Percentiles rank a stretch among this genome's conserved stretches.
Evolutionary conservation across 2,888 invertebrate genomes (phyloP).

Genomic region (Anthrax anthrax): DNA sequence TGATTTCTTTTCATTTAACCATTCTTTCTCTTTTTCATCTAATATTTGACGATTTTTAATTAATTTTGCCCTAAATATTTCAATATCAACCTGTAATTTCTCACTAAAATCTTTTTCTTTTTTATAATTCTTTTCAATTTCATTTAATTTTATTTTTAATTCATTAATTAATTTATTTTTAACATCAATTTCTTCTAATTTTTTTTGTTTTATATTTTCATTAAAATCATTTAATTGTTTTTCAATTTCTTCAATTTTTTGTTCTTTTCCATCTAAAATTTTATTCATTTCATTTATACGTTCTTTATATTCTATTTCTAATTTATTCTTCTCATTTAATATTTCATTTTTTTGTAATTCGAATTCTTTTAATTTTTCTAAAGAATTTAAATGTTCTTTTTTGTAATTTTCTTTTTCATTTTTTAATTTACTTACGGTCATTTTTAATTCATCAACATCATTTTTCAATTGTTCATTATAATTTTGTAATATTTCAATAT

Average conservation of each 20-base stretch:
- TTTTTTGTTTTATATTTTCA: neutral
- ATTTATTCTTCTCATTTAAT: constrained; percentile 10
- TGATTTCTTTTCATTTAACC: constrained; percentile 21
- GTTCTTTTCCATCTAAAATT: constrained; percentile 5
- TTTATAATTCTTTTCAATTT: constrained; percentile 2
- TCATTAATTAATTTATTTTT: neutral
- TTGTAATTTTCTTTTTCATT: constrained; percentile 15
- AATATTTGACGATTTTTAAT: constrained; percentile 15
- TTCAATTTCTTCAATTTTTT: neutral
- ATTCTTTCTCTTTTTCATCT: constrained; percentile 15
- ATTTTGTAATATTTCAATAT: constrained; percentile 13
- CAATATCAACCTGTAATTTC: constrained; percentile 21
- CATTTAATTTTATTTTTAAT: constrained; percentile 3
- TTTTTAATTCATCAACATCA: constrained; percentile 15
- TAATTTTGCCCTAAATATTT: constrained; percentile 29
- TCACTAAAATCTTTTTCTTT: constrained; percentile 11
- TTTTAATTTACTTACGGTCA: constrained; percentile 11
- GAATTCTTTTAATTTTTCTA: constrained; percentile 14
- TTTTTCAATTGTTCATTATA: constrained; percentile 11
- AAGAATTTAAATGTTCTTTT: constrained; percentile 13
- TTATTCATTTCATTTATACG: constrained; percentile 14
- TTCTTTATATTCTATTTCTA: constrained; percentile 11
- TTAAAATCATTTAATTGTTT: neutral
- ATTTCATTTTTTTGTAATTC: constrained; percentile 13
- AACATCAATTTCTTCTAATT: neutral